These are phyloP conservation scores for Myotis lucifugus DNA, from an alignment of 2,113 vertebrate genomes.

Conservation along the genomic window DNA sequence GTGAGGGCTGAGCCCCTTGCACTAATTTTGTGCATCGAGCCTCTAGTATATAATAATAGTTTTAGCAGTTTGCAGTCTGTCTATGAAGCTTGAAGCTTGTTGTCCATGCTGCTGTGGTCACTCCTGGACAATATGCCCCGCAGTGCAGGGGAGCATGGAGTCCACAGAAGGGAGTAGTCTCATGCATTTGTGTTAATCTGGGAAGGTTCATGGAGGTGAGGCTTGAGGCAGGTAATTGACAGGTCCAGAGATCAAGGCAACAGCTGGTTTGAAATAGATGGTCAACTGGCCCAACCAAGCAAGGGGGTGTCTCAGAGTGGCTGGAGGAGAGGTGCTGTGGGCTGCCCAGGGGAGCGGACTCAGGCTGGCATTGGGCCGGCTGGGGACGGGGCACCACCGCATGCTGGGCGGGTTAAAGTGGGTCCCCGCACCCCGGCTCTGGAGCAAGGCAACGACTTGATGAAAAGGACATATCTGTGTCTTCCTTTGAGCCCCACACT, in stretches of 20 bases:
- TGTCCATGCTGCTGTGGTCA: background rate
- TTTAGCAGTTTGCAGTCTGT: background rate
- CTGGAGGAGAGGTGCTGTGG: accelerated
- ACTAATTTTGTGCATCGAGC: too few species aligned
- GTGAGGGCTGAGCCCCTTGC: too few species aligned
- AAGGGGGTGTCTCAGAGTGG: background rate
- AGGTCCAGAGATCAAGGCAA: background rate
- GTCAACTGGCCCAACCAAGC: background rate
- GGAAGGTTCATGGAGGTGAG: background rate
- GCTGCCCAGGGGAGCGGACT: background rate
- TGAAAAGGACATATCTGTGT: background rate
- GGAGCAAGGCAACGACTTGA: background rate
- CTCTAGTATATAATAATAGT: background rate
- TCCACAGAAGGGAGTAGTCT: background rate
- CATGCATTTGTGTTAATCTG: background rate
- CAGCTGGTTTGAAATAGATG: background rate
- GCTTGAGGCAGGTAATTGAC: background rate
- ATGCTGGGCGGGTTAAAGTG: background rate
- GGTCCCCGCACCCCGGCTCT: background rate
- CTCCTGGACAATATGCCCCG: background rate
- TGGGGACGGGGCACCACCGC: background rate
- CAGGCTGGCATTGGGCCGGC: background rate
- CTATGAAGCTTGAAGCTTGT: background rate
- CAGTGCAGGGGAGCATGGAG: background rate
- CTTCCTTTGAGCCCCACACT: background rate